Base-by-base conservation (phyloP, 2,113 vertebrate species). In the human region DNA sequence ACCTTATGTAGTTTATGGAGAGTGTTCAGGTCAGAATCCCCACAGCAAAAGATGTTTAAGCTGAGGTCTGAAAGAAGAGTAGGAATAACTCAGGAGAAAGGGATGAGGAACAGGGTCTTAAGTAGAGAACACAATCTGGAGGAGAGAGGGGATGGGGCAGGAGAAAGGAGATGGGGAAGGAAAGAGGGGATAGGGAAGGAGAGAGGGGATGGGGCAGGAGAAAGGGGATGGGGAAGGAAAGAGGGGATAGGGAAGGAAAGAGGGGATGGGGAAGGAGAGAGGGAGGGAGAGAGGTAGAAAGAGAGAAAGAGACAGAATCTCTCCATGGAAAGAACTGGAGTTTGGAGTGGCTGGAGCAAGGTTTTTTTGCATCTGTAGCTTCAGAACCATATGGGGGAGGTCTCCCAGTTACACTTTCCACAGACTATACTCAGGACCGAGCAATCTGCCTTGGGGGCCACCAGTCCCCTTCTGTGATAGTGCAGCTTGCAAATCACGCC, bases 381-480 rank as follows among this genome's bases (percentile, higher is more conserved):
- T 72, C 79, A 30, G 82, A 82, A 52, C 55, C 5, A 86, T n/a
- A 14, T 1, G 1, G 79, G 50, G n/a, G 2, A 45, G 55, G 61
- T 80, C 14, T 94, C 25, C 30, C 48, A 61, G 43, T 82, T 82
- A 20, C 10, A 25, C 0, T 79, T 78, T 45, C 55, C 84, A 76
- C 48, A 72, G 59, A 68, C 38, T 72, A 2, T 64, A 38, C 64
- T 27, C 3, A 38, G 23, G 27, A 52, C 68, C 48, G 43, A 66
- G 90, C 73, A 93, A 57, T 70, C 89, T 93, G 76, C 64, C 70
- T 57, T 86, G 68, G 50, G 82, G 25, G 78, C 38, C 40, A 75
- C 48, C 30, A 40, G 59, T 35, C 64, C 38, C 94, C 97, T 93
- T 96, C 94, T 73, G 94, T 98, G 98, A 98, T 95, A 97, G 92